Percentiles rank a stretch among this genome's conserved stretches.
Conservation (phyloP, 2,797 vertebrate genomes). For the Crax fasciolata region DNA sequence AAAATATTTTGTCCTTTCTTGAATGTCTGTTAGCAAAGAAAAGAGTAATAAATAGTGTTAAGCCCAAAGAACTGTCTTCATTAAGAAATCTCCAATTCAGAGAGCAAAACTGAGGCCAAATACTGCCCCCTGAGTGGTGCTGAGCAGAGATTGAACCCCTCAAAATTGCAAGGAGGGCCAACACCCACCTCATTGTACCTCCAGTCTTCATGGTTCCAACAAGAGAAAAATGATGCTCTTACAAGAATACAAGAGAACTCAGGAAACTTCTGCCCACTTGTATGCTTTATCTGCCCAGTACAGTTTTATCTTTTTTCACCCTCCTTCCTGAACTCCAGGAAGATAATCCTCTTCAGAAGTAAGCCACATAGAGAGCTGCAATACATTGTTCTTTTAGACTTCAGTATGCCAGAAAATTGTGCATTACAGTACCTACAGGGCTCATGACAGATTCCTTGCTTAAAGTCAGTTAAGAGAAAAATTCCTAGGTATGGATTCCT, state of each 20-base stretch:
- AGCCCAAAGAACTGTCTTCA: background rate
- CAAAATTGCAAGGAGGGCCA: background rate
- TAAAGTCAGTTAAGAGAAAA: slow-evolving; percentile 9
- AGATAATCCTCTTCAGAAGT: background rate
- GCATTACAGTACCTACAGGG: background rate
- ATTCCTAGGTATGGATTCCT: background rate
- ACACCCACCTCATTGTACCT: background rate
- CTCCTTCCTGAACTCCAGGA: background rate
- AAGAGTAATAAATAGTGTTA: background rate
- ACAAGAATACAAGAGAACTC: background rate
- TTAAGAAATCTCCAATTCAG: background rate
- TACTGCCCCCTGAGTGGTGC: accelerated
- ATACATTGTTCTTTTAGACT: background rate
- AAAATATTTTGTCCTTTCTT: background rate
- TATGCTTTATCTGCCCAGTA: slow-evolving; percentile 2
- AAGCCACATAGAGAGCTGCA: background rate
- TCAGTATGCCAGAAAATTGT: background rate
- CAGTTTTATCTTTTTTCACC: background rate
- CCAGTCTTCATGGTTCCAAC: background rate
- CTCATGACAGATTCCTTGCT: slow-evolving; percentile 16
- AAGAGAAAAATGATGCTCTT: background rate
- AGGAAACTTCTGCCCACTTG: background rate
- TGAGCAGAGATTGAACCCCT: background rate
- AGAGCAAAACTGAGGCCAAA: background rate
- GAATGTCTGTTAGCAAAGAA: background rate